Percentiles rank a stretch among this genome's conserved stretches.
Conservation (phyloP, 2,888 invertebrate genomes). For the Tridacna crocea region DNA sequence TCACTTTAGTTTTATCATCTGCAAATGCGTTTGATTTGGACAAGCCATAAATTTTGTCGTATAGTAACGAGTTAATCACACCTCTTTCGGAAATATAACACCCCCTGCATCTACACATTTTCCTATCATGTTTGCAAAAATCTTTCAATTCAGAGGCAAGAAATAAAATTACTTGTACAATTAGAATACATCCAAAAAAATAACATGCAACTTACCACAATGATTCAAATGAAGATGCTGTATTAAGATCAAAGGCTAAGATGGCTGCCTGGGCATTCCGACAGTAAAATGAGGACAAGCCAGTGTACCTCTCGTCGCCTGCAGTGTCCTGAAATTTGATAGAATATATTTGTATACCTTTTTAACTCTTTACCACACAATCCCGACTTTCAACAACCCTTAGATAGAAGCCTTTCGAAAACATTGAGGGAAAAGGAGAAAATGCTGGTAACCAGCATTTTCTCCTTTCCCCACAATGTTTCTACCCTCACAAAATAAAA, state of each 20-base stretch:
- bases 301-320: constrained; percentile 82
- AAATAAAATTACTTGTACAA: too few relatives aligned
- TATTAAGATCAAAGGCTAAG: constrained; percentile 81
- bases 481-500: too few relatives aligned
- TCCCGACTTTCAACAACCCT: too few relatives aligned
- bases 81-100: too few relatives aligned
- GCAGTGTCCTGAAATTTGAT: constrained; percentile 80
- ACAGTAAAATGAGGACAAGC: constrained; percentile 83
- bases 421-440: not conserved
- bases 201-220: constrained; percentile 74
- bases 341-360: not conserved
- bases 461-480: not conserved
- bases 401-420: not conserved
- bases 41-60: too few relatives aligned
- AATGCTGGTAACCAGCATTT: not conserved
- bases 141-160: too few relatives aligned
- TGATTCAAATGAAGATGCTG: constrained; percentile 78
- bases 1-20: too few relatives aligned
- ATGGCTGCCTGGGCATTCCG: constrained; percentile 83
- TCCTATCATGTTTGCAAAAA: too few relatives aligned
- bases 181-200: too few relatives aligned
- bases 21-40: too few relatives aligned
- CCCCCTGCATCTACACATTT: too few relatives aligned
- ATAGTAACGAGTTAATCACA: too few relatives aligned
- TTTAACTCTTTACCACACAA: not conserved